phyloP scores from a whole-genome alignment of 2,888 invertebrate genomes.

The Biston stratarius region DNA sequence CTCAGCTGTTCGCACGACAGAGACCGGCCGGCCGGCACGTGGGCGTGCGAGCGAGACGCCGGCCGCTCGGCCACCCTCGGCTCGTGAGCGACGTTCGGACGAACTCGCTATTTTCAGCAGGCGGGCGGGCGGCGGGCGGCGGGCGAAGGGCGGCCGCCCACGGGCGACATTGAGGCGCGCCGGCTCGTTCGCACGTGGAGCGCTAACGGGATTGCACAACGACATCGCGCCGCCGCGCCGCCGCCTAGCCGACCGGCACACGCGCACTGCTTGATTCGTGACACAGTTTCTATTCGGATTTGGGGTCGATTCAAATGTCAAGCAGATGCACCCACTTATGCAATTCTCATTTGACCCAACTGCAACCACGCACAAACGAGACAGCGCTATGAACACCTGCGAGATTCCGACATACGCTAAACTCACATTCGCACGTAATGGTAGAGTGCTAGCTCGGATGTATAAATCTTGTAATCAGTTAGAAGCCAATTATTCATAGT shows the following conservation, averaged over 20 bases:
- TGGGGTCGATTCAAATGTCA: slow-evolving; percentile 86
- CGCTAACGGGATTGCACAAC: slow-evolving; percentile 85
- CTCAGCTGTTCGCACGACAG: slow-evolving; percentile 82
- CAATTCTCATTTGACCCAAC: slow-evolving; percentile 73
- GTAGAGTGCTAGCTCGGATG: background rate
- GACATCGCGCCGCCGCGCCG: slow-evolving; percentile 58
- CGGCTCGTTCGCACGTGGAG: slow-evolving; percentile 81
- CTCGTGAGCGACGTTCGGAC: slow-evolving; percentile 59
- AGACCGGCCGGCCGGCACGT: slow-evolving; percentile 60
- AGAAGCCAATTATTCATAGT: background rate
- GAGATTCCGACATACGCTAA: slow-evolving; percentile 1
- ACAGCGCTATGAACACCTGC: slow-evolving; percentile 33
- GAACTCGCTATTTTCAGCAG: slow-evolving; percentile 72
- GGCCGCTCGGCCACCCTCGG: slow-evolving; percentile 61
- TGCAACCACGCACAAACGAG: slow-evolving; percentile 50
- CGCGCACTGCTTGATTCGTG: slow-evolving; percentile 78
- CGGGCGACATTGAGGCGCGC: slow-evolving; percentile 84
- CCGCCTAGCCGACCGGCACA: slow-evolving; percentile 59
- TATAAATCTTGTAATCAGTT: background rate
- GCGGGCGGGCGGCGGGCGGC: slow-evolving; percentile 55
- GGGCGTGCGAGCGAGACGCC: slow-evolving; percentile 62
- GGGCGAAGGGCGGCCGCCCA: slow-evolving; percentile 70
- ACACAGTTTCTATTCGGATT: slow-evolving; percentile 86
- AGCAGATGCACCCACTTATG: slow-evolving; percentile 85
- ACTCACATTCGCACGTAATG: slow-evolving; percentile 8